Base-by-base conservation (phyloP, 2,888 invertebrate genomes). In the Nycteola revayana region DNA sequence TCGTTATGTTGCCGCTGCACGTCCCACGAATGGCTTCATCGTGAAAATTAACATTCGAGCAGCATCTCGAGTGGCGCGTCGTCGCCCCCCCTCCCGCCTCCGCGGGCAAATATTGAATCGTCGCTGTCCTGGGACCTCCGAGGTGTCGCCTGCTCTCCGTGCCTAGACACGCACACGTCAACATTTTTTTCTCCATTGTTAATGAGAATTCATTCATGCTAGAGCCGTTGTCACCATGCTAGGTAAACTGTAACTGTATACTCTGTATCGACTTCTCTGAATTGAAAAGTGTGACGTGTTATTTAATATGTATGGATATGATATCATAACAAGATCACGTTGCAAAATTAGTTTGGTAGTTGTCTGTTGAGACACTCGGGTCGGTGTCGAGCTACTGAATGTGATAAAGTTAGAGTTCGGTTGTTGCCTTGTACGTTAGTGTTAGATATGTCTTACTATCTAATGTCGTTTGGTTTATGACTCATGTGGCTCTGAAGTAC, bases 31-130 rank as follows among this genome's bases (percentile, higher is more conserved):
- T 85, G 82, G 78, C 83, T 83, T 79, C 81, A 84, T 85, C 75
- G 84, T 77, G 73, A 61, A 80, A 78, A 86, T 86, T 84, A 83
- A 83, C 76, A 86, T 86, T 83, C 85, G 76, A 66, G 44, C 75
- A 76, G 80, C 83, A 77, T 78, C 77, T 65, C 56, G 55, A 30
- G 54, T 38, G 39, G 42, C 47, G 51, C 41, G 48, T 38, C 46
- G 52, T 41, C 51, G 44, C 52, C 47, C 45, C 54, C 52, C 54
- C 30, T 53, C 39, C 54, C 61, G 45, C 53, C 64, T 58, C 67
- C 49, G 48, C 60, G 56, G 69, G 71, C 73, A 85, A 87, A 87
- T 86, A 87, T 87, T 85, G 77, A 75, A 75, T 68, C 70, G 54
- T 62, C 62, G 56, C 59, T 52, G 58, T 45, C 45, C 47, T 48